Percentiles rank a stretch among this genome's conserved stretches.
These are phyloP conservation scores for Lateolabrax maculatus DNA, from an alignment of 2,797 vertebrate genomes.

Conservation along the genomic window DNA sequence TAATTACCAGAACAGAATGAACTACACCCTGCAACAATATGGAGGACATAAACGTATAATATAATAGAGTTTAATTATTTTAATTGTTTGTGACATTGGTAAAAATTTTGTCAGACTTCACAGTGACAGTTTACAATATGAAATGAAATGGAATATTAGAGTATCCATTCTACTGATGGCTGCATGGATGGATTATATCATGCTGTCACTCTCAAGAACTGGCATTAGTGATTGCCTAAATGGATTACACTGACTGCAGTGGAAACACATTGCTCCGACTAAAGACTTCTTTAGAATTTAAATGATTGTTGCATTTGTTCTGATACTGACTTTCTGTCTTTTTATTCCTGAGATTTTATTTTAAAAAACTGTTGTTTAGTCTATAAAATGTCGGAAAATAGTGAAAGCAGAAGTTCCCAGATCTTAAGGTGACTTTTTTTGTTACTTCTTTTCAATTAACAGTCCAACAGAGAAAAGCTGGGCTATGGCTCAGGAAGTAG, in stretches of 20 bases:
- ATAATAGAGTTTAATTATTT: background rate
- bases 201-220: conserved; percentile 13
- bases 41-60: conserved; percentile 17
- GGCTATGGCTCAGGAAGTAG: no score
- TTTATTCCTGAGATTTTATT: background rate
- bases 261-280: background rate
- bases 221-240: conserved; percentile 35
- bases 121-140: background rate
- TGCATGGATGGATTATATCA: conserved; percentile 11
- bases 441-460: background rate
- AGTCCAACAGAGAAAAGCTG: no score
- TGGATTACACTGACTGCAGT: conserved; percentile 21
- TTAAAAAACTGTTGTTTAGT: background rate
- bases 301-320: background rate
- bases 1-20: conserved; percentile 59
- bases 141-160: background rate
- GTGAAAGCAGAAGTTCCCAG: background rate
- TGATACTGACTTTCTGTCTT: no score
- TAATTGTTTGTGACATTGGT: background rate
- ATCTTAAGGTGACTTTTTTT: background rate
- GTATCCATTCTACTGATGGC: conserved; percentile 9
- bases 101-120: conserved; percentile 6
- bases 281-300: conserved; percentile 10
- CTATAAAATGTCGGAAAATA: background rate
- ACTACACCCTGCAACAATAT: conserved; percentile 24